Base-by-base conservation (phyloP, 2,888 invertebrate genomes). In the Oscheius sp. region DNA sequence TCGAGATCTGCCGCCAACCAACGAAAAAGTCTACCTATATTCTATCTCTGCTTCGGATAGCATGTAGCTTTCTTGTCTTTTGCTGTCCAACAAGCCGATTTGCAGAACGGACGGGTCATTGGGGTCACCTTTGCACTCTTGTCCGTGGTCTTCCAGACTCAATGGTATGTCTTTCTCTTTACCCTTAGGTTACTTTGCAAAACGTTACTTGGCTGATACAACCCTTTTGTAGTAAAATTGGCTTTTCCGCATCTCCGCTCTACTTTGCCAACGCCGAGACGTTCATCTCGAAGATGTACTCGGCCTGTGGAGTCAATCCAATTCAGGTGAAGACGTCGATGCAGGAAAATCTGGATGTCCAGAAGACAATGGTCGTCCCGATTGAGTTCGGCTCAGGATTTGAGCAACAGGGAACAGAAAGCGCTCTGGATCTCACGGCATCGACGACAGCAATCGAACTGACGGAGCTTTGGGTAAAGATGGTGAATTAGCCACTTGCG, bases 101-200 rank as follows among this genome's bases (percentile, higher is more conserved):
- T 96, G 75, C 94, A 94, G 88, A 91, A 93, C 86, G 96, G 96
- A 0, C 91, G 96, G 2, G 91, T 93, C 0, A 92, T 93, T 0
- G 95, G 95, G 1, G 92, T 95, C 2, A 87, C 93, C 21, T 90
- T 94, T 13, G 94, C 94, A 29, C 90, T 95, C 1, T 90, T 93
- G 0, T 93, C 94, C 42, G 92, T 96, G 70, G 93, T 95, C 87
- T 91, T 93, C 48, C 92, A 94, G 74, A 90, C 91, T 55, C 90
- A 91, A 79, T 89, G 90, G 84, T 42, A 5, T 7, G 42, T 42
- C 7, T 42, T 42, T 5, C 42, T 42, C 7, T 42, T 42, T 42
- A 5, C 42, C 86, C 89, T 5, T 85, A 86, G 53, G 81, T 89
- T 1, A 89, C 89, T 70, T 68, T 42, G 21, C 21, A 21, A 21